Conservation (phyloP, 1,140 invertebrate genomes). For the Proales similis region DNA sequence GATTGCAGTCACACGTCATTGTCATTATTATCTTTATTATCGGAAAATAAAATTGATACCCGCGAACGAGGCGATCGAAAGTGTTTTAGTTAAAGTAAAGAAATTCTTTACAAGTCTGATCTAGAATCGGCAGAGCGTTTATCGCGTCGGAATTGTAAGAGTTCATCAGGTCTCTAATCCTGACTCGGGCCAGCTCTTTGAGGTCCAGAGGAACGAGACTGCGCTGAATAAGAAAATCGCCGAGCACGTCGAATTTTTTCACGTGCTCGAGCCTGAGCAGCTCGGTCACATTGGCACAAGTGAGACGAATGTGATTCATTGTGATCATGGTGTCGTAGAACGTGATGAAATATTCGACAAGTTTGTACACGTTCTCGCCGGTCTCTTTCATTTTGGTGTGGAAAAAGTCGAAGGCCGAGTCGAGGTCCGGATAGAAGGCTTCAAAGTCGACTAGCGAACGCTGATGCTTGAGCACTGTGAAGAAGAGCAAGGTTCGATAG, state of each 20-base stretch:
- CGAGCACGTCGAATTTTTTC: slow-evolving; percentile 34
- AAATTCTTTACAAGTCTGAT: slow-evolving; percentile 30
- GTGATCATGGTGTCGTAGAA: slow-evolving; percentile 33
- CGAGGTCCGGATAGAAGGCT: slow-evolving; percentile 23
- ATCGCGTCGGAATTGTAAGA: slow-evolving; percentile 2
- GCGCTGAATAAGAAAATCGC: slow-evolving; percentile 31
- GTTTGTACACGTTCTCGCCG: slow-evolving; percentile 16
- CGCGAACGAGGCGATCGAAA: too few species aligned
- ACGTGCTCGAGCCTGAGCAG: slow-evolving; percentile 23
- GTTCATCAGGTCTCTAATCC: slow-evolving; percentile 15
- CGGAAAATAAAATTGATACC: too few species aligned
- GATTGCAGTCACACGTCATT: too few species aligned
- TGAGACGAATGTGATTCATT: slow-evolving; percentile 25
- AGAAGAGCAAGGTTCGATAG: slow-evolving; percentile 25
- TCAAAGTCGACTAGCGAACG: slow-evolving; percentile 7
- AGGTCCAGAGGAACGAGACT: slow-evolving; percentile 20
- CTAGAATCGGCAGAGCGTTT: slow-evolving; percentile 1
- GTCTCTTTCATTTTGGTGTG: slow-evolving; percentile 34
- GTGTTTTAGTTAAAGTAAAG: slow-evolving; percentile 34
- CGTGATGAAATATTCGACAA: slow-evolving; percentile 29
- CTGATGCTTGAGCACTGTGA: slow-evolving; percentile 24
- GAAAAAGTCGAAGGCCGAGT: slow-evolving; percentile 35
- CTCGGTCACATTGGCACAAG: neutral
- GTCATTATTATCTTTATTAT: too few species aligned
- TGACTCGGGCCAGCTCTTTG: slow-evolving; percentile 8